These are phyloP conservation scores for Drosophila pseudoananassae DNA, from an alignment of 1,140 invertebrate genomes.

Conservation along the genomic window DNA sequence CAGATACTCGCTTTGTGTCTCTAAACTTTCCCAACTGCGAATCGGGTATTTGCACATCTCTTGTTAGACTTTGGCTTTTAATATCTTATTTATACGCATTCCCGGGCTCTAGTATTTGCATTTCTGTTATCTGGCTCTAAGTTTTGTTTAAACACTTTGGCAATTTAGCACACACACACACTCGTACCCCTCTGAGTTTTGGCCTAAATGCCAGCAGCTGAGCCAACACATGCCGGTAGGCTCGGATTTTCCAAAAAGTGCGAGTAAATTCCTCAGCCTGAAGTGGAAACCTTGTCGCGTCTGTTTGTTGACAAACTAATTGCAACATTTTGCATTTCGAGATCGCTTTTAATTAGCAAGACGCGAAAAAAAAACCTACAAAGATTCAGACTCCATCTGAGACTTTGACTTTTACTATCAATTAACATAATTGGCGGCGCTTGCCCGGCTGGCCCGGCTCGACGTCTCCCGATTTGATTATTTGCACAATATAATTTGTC, in stretches of 20 bases:
- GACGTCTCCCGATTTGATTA: slow-evolving; percentile 48
- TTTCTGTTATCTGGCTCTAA: slow-evolving; percentile 50
- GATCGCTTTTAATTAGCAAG: slow-evolving; percentile 67
- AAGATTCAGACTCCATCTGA: slow-evolving; percentile 16
- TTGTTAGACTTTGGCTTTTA: slow-evolving; percentile 1
- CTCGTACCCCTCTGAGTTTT: neutral
- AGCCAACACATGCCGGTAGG: slow-evolving; percentile 51
- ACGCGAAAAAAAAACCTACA: neutral
- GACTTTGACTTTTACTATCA: slow-evolving; percentile 71
- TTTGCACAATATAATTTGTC: slow-evolving; percentile 65
- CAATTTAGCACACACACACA: slow-evolving; percentile 49
- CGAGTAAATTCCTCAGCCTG: slow-evolving; percentile 26
- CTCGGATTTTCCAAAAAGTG: slow-evolving; percentile 46
- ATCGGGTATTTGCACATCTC: slow-evolving; percentile 1
- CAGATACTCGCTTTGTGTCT: neutral
- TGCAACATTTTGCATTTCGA: slow-evolving; percentile 61
- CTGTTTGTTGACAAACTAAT: slow-evolving; percentile 69
- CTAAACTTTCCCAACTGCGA: slow-evolving; percentile 16
- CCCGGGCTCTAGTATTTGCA: slow-evolving; percentile 44
- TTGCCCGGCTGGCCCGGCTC: slow-evolving; percentile 20
- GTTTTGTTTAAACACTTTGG: slow-evolving; percentile 49
- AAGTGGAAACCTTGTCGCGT: slow-evolving; percentile 61
- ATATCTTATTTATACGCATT: slow-evolving; percentile 18
- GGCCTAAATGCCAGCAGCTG: slow-evolving; percentile 62
- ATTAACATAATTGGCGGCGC: slow-evolving; percentile 77